Base-by-base conservation (phyloP, 2,113 vertebrate species). In the Scophthalmus maximus region DNA sequence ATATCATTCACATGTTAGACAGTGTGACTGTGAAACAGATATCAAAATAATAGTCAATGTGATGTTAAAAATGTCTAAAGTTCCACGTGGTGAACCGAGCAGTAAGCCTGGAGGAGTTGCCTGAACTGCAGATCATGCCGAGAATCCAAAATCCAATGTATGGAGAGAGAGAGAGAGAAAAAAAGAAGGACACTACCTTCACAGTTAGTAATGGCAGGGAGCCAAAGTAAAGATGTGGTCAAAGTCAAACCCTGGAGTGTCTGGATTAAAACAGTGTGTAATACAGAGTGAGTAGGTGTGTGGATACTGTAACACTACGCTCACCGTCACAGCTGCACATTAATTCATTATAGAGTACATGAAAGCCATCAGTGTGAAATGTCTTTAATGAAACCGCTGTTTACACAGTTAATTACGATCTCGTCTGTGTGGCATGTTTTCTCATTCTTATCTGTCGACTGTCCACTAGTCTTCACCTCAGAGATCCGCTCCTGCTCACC, bases 381-480 rank as follows among this genome's bases (percentile, higher is more conserved):
- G 0, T 36, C 4, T 4, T 36, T 36, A 12, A 14, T 36, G 10
- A 3, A 36, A 36, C 1, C 34, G 1, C 14, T 47, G 44, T 49
- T 8, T 23, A 11, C 9, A 23, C 46, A 5, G 20, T 17, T 40
- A 2, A 10, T 66, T 40, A 3, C 30, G 5, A 23, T 7, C 1
- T 44, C 1, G 20, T 68, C 49, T 72, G 63, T 78, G 82, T 71
- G 79, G 42, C 70, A 46, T 56, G 26, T 60, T 77, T 76, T 73
- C 36, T 11, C 5, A 38, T 70, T n/a, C n/a, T n/a, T n/a, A n/a
- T n/a, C n/a, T n/a, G n/a, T n/a, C n/a, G n/a, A n/a, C n/a, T n/a
- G n/a, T n/a, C n/a, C n/a, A n/a, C n/a, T n/a, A n/a, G n/a, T n/a
- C n/a, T n/a, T n/a, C 76, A 44, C 78, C 65, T 77, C 79, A 85